Evolutionary conservation across 2,797 vertebrate species (phyloP).

Genomic region (Melopsittacus undulatus): DNA sequence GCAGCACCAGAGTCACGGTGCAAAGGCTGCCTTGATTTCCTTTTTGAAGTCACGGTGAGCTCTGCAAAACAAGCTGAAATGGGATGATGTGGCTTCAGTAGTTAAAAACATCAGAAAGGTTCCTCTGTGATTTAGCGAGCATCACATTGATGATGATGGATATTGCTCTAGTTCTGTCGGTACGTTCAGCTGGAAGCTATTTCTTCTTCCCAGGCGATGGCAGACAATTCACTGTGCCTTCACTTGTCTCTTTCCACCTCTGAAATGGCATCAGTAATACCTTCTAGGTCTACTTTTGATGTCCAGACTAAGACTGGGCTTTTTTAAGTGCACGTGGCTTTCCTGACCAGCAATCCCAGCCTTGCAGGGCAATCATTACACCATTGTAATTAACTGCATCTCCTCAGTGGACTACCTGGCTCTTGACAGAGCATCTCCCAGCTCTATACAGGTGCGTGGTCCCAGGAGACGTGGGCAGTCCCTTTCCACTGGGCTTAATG

Average conservation of each 20-base stretch:
- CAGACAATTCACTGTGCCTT: accelerated
- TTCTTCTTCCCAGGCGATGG: background rate
- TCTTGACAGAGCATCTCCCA: background rate
- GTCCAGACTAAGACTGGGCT: background rate
- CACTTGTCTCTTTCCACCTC: background rate
- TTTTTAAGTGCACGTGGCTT: background rate
- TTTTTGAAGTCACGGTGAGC: background rate
- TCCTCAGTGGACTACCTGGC: background rate
- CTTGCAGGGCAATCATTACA: accelerated
- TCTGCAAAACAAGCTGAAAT: background rate
- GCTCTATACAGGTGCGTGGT: background rate
- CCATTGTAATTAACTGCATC: background rate
- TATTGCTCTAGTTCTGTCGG: background rate
- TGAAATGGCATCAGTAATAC: background rate
- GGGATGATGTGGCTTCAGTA: background rate
- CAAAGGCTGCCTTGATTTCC: background rate
- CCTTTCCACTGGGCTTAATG: background rate
- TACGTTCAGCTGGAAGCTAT: background rate
- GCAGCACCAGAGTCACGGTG: accelerated
- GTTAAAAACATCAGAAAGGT: background rate
- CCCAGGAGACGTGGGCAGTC: background rate
- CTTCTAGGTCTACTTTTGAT: background rate
- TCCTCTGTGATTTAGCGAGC: background rate
- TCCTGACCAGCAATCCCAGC: background rate
- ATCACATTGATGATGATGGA: background rate